These are phyloP conservation scores for Petrophora chlorosata DNA, from an alignment of 2,888 invertebrate species.

Conservation along the genomic window DNA sequence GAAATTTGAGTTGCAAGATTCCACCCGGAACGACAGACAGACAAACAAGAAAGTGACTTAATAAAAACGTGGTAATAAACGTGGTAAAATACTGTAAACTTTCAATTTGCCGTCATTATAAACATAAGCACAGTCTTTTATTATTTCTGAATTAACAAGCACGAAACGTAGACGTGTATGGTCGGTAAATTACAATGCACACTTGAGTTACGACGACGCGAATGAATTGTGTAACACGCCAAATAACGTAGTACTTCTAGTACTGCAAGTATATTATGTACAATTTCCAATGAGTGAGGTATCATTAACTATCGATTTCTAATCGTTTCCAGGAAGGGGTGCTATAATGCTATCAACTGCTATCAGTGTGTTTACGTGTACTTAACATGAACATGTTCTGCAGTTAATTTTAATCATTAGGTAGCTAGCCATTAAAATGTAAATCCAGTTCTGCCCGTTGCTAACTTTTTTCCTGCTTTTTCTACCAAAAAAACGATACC, in stretches of 20 bases:
- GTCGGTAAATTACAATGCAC: conserved; percentile 15
- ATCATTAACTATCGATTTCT: conserved; percentile 8
- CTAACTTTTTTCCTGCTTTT: no score
- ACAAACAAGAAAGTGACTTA: no score
- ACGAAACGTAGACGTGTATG: conserved; percentile 6
- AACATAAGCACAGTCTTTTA: neutral
- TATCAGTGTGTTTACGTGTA: neutral
- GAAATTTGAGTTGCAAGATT: no score
- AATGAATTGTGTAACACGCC: conserved; percentile 19
- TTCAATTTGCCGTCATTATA: conserved; percentile 8
- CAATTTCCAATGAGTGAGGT: no score
- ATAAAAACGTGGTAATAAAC: no score
- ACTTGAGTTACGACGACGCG: conserved; percentile 6
- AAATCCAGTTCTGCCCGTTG: no score
- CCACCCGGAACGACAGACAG: no score
- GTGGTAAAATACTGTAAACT: no score
- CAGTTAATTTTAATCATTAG: neutral
- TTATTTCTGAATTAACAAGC: conserved; percentile 9
- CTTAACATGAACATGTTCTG: neutral
- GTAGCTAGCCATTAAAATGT: no score
- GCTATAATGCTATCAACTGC: no score
- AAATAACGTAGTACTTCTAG: neutral
- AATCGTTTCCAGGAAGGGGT: conserved; percentile 10
- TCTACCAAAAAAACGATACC: no score
- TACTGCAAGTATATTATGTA: no score